Evolutionary conservation across 2,113 vertebrate species (phyloP), one percentile per base, ranked within the genome.

Genomic region (Notarius lentiginosus): DNA sequence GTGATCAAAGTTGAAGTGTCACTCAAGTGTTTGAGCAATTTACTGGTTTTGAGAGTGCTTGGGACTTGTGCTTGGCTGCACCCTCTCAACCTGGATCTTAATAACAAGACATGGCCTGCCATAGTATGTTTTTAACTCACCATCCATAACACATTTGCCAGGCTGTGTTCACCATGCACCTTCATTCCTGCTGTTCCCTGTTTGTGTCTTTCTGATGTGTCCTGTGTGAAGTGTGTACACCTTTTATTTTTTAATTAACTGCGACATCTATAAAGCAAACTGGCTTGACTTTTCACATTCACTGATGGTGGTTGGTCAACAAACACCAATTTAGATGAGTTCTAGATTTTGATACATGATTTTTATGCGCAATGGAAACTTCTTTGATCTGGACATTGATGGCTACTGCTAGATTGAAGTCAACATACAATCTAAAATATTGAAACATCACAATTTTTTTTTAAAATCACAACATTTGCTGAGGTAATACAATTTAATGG

Each of bases 121-220:
- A 49, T 51, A 30, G 20, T 24, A 30, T 86, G 82, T 66, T 84
- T 70, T 66, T 24, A 70, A 65, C 56, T 66, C 34, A 63, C 56
- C 14, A 15, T 47, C 49, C 18, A 34, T 85, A 61, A 89, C 88
- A 22, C 63, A 14, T 79, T 27, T 61, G 53, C 65, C 14, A 20
- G 22, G 55, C 82, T 73, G 63, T 84, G 75, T 80, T 66, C 63
- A 81, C 85, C 30, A 18, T 18, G 79, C 86, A 82, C 58, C 53
- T 22, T 79, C 79, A 85, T 82, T 82, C 30, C 60, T 80, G 73
- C 72, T 70, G 49, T 8, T 70, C 4, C 58, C 12, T 86, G 63
- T 80, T 58, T 70, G 70, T 55, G 51, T 30, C 7, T 27, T 24
- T 63, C 11, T 63, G 58, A n/a, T 66, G 41, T 53, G 81, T 82